Evolutionary conservation across 2,113 vertebrate species (phyloP).

Genomic region (Ptyas mucosa): DNA sequence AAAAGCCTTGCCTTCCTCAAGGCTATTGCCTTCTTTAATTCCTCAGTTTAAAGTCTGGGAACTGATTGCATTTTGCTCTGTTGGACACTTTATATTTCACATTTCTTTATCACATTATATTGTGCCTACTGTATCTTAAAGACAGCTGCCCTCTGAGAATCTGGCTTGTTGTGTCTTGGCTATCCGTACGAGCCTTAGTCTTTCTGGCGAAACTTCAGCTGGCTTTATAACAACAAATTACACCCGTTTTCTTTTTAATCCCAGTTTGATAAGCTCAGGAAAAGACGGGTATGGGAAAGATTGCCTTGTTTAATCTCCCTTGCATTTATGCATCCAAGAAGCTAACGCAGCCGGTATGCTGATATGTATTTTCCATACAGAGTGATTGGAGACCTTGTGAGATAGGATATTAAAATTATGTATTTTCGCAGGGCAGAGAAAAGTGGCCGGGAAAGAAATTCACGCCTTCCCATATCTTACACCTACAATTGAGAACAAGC

Average conservation of each 20-base stretch:
- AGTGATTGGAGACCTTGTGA: conserved; percentile 16
- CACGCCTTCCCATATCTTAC: not conserved
- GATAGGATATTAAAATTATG: conserved; percentile 27
- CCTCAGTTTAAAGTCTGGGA: conserved; percentile 61
- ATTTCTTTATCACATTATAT: conserved; percentile 58
- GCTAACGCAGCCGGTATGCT: conserved; percentile 10
- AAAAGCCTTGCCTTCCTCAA: conserved; percentile 63
- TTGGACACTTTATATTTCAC: conserved; percentile 61
- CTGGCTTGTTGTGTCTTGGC: conserved; percentile 45
- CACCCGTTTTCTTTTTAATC: conserved; percentile 4
- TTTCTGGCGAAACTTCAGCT: conserved; percentile 30
- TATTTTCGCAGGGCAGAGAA: not conserved
- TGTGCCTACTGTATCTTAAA: conserved; percentile 35
- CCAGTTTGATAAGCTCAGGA: conserved; percentile 22
- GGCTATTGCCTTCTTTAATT: conserved; percentile 69
- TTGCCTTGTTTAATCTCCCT: conserved; percentile 40
- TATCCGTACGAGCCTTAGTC: conserved; percentile 22
- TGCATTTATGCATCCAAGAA: conserved; percentile 25
- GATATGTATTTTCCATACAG: conserved; percentile 35
- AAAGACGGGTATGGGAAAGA: conserved; percentile 10
- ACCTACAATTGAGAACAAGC: not conserved
- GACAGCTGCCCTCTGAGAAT: conserved; percentile 37
- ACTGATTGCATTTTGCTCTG: conserved; percentile 62
- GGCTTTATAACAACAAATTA: conserved; percentile 20
- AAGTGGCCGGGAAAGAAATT: not conserved